Percentiles rank a stretch among this genome's conserved stretches.
These are phyloP conservation scores for Gonioctena quinquepunctata DNA, from an alignment of 1,140 invertebrate genomes.

Conservation along the genomic window DNA sequence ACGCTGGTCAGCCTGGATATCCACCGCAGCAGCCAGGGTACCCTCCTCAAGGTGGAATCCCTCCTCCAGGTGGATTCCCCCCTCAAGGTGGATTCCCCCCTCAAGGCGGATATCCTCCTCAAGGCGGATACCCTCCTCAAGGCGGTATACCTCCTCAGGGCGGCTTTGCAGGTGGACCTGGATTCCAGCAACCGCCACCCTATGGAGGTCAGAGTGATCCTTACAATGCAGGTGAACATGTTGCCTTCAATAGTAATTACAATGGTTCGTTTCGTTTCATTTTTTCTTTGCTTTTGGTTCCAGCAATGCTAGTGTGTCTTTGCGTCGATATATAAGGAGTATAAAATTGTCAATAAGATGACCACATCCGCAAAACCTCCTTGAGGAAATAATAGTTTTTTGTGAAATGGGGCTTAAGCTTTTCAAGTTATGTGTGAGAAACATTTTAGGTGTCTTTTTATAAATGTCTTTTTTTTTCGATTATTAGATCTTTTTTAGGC, in stretches of 20 bases:
- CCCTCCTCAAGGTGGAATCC: slow-evolving; percentile 51
- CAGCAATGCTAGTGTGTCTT: too few relatives aligned
- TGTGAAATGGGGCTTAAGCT: too few relatives aligned
- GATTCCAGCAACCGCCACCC: slow-evolving; percentile 32
- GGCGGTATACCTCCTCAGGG: slow-evolving; percentile 55
- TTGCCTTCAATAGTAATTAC: slow-evolving; percentile 36
- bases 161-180: slow-evolving; percentile 48
- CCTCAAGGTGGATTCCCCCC: slow-evolving; percentile 45
- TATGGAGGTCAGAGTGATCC: slow-evolving; percentile 9
- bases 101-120: slow-evolving; percentile 32
- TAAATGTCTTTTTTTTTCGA: too few relatives aligned
- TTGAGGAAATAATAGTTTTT: too few relatives aligned
- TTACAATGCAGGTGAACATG: slow-evolving; percentile 41
- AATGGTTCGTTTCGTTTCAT: slow-evolving; percentile 35
- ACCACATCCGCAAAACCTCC: too few relatives aligned
- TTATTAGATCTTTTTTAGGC: too few relatives aligned
- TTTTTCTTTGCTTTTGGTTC: neutral
- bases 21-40: slow-evolving; percentile 35
- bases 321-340: too few relatives aligned
- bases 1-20: slow-evolving; percentile 44
- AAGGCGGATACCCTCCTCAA: slow-evolving; percentile 49
- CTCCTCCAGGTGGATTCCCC: slow-evolving; percentile 47
- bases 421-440: too few relatives aligned
- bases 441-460: too few relatives aligned
- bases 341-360: too few relatives aligned